These are phyloP conservation scores for Phymanthus crucifer DNA, from an alignment of 92 coral and sea anemone species.

Conservation along the genomic window DNA sequence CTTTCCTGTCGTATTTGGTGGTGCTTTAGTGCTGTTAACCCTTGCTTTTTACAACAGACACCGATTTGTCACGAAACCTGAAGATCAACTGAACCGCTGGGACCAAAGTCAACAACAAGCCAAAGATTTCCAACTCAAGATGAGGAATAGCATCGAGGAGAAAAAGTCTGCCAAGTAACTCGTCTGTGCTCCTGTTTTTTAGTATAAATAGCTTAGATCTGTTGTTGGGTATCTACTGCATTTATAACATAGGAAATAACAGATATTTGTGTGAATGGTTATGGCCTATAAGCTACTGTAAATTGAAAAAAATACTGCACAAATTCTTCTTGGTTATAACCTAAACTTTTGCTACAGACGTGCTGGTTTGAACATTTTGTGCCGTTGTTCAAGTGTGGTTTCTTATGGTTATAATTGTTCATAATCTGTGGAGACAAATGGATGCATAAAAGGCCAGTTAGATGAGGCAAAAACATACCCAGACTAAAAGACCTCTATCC, in stretches of 20 bases:
- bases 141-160: conserved; percentile 71
- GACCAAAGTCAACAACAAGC: conserved; percentile 70
- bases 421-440: not conserved
- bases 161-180: conserved; percentile 38
- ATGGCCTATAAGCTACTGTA: no score
- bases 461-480: conserved; percentile 31
- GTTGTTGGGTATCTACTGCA: not conserved
- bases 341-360: not conserved
- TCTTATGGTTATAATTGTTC: not conserved
- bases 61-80: conserved; percentile 66
- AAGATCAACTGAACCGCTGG: conserved; percentile 68
- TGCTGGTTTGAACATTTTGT: not conserved
- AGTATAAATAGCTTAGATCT: not conserved
- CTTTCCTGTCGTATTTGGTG: conserved; percentile 87
- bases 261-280: no score
- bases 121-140: conserved; percentile 73
- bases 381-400: not conserved
- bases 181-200: not conserved
- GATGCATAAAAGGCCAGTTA: not conserved
- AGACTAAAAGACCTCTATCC: conserved; percentile 18
- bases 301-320: no score
- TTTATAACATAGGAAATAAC: not conserved
- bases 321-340: no score
- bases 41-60: conserved; percentile 88
- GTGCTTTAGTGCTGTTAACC: conserved; percentile 72